Conservation (phyloP, 92 coral and sea anemone species). For the Heteractis magnifica region DNA sequence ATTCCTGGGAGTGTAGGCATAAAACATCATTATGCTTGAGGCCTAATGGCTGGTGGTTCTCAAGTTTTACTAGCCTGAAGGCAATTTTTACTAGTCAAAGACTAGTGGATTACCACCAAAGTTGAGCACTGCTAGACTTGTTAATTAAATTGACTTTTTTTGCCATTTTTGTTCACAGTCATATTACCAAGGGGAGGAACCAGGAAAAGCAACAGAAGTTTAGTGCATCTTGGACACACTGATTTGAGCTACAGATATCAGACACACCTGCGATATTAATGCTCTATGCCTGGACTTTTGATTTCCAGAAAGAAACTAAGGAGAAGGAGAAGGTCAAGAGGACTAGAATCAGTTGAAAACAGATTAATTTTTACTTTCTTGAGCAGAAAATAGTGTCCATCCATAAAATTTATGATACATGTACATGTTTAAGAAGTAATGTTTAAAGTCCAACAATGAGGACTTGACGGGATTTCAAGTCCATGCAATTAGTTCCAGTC, state of each 20-base stretch:
- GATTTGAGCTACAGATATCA: not conserved
- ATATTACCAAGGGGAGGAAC: slow-evolving; percentile 61
- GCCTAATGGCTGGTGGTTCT: no score
- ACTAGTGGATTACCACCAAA: not conserved
- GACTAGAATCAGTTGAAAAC: not conserved
- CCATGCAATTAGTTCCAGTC: no score
- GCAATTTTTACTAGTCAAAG: no score
- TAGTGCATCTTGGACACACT: slow-evolving; percentile 6
- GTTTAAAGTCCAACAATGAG: no score
- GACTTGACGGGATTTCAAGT: no score
- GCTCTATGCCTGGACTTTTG: slow-evolving; percentile 3
- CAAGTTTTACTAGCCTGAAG: no score
- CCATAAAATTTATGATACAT: no score
- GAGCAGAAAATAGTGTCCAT: not conserved
- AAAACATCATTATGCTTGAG: no score
- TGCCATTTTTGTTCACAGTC: slow-evolving; percentile 31
- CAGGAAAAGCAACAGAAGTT: slow-evolving; percentile 64
- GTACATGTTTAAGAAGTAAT: no score
- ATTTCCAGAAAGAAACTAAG: not conserved
- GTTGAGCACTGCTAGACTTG: not conserved
- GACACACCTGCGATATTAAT: not conserved
- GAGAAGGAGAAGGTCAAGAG: not conserved
- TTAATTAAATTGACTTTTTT: not conserved
- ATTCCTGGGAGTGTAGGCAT: no score
- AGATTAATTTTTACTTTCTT: not conserved